Percentiles rank a stretch among this genome's conserved stretches.
Evolutionary conservation across 2,113 vertebrate species (phyloP).

Genomic region (Heterotis niloticus): DNA sequence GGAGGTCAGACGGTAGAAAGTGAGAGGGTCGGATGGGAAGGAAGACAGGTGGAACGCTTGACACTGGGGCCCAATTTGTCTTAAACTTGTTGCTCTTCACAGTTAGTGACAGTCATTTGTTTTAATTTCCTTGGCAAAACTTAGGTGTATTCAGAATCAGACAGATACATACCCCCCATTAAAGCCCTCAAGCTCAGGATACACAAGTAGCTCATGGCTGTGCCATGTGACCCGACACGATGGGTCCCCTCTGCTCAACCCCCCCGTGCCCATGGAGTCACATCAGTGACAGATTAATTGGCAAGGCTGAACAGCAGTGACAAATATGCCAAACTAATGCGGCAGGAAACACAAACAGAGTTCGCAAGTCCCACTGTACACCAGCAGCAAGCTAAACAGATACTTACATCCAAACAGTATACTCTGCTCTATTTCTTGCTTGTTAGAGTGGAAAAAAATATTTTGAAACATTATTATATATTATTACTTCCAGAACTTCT

Average conservation of each 20-base stretch:
- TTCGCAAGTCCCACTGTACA: neutral
- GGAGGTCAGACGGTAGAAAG: neutral
- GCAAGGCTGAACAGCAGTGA: no score
- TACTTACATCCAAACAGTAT: no score
- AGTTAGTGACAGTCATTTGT: neutral
- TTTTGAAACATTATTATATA: no score
- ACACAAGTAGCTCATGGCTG: neutral
- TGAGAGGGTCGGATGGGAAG: neutral
- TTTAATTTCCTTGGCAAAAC: no score
- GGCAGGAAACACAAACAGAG: neutral
- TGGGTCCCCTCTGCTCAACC: neutral
- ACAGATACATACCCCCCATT: neutral
- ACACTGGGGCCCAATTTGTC: neutral
- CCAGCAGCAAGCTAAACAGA: neutral
- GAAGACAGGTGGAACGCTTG: conserved; percentile 6
- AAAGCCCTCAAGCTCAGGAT: neutral
- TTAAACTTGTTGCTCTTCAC: neutral
- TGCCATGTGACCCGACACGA: neutral
- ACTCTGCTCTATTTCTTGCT: no score
- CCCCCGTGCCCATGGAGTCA: neutral
- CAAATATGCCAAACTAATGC: neutral
- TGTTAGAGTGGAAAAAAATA: no score
- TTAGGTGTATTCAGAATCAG: neutral
- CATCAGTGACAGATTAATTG: neutral
- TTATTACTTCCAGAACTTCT: no score